Conservation (phyloP, 2,888 invertebrate genomes). For the Melinaea menophilus region DNA sequence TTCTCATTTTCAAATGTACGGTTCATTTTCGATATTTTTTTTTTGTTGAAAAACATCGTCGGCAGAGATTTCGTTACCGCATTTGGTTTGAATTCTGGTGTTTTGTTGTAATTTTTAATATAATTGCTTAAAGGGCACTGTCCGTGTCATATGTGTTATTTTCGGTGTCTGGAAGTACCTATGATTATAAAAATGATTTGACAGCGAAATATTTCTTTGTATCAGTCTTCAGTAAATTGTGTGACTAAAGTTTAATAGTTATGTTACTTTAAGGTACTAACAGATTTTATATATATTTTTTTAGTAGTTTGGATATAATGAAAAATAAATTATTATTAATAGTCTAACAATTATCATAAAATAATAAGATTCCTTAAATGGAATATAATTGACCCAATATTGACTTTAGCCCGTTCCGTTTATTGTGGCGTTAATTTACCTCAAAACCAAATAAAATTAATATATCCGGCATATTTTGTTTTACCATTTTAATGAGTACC, state of each 20-base stretch:
- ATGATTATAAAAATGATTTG: too few relatives aligned
- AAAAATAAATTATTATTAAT: too few relatives aligned
- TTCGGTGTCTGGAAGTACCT: neutral
- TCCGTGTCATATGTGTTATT: neutral
- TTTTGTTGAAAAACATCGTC: conserved; percentile 29
- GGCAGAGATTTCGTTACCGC: conserved; percentile 28
- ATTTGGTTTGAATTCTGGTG: conserved; percentile 16
- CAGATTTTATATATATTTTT: too few relatives aligned
- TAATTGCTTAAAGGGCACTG: conserved; percentile 5
- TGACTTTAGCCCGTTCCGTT: neutral
- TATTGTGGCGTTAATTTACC: neutral
- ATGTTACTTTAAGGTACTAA: too few relatives aligned
- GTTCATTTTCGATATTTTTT: conserved; percentile 36
- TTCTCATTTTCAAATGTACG: conserved; percentile 40
- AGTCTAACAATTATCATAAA: too few relatives aligned
- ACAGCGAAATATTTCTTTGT: too few relatives aligned
- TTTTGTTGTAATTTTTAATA: conserved; percentile 16
- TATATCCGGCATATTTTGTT: conserved; percentile 24
- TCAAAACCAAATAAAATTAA: conserved; percentile 11
- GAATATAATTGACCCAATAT: too few relatives aligned
- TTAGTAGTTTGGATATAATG: too few relatives aligned
- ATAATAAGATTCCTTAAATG: too few relatives aligned
- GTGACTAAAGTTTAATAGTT: too few relatives aligned
- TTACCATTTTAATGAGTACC: conserved; percentile 33
- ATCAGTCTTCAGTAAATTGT: too few relatives aligned